Conservation (phyloP, 1,140 invertebrate genomes). For the Drosophila teissieri region DNA sequence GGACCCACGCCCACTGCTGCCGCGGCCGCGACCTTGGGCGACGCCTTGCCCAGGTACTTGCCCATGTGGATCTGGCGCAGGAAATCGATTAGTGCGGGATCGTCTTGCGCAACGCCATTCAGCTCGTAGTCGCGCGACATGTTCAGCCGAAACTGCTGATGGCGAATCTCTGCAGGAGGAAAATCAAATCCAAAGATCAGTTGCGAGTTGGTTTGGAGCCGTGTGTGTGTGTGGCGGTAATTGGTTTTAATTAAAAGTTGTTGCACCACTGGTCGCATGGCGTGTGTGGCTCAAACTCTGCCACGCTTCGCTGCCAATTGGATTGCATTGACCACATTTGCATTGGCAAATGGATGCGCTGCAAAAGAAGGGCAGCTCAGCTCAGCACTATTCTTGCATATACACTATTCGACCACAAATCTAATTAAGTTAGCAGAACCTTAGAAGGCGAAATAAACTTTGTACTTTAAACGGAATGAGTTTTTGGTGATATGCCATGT, state of each 20-base stretch:
- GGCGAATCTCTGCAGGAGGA: slow-evolving; percentile 86
- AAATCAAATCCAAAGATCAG: slow-evolving; percentile 7
- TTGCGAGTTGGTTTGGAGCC: slow-evolving; percentile 14
- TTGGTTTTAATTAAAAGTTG: slow-evolving; percentile 79
- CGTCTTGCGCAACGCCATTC: slow-evolving; percentile 89
- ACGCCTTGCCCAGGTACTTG: slow-evolving; percentile 72
- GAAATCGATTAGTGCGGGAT: slow-evolving; percentile 89
- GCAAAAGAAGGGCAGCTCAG: no score
- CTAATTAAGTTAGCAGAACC: background rate
- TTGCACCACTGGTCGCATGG: slow-evolving; percentile 75
- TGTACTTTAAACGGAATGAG: background rate
- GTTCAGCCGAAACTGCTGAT: slow-evolving; percentile 89
- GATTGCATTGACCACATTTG: slow-evolving; percentile 76
- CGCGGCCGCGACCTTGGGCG: slow-evolving; percentile 34
- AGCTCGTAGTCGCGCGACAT: slow-evolving; percentile 91
- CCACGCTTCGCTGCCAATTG: slow-evolving; percentile 62
- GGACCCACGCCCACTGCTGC: slow-evolving; percentile 22
- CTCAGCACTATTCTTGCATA: background rate
- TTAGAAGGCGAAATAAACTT: background rate
- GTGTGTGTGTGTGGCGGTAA: slow-evolving; percentile 45
- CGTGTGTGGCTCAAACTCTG: slow-evolving; percentile 61
- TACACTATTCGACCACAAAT: background rate
- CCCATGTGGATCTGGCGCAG: slow-evolving; percentile 88
- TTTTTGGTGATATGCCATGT: slow-evolving; percentile 34
- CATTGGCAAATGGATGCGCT: slow-evolving; percentile 36